Evolutionary conservation across 2,797 vertebrate species (phyloP), one percentile per base, ranked within the genome.

Genomic region (Limnodromus scolopaceus): DNA sequence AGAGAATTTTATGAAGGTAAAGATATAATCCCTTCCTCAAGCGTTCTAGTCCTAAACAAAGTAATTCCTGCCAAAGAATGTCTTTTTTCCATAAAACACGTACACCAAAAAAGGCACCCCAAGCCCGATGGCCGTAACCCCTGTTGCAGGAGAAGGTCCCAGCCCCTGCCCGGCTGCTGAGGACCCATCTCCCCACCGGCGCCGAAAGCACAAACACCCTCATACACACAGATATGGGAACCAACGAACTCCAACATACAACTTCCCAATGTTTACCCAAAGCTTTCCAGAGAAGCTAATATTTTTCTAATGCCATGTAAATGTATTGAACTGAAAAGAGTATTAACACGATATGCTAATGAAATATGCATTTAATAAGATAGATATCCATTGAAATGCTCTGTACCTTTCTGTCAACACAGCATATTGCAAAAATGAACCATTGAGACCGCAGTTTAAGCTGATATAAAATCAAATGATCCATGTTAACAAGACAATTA

Each of bases 401-500:
- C 79, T 41, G 43, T 53, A 89, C 69, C 70, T 90, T 92, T 63
- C 86, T 82, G 65, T 86, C 90, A 91, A 66, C 51, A 70, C 32
- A 49, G 75, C 75, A 57, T 61, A 77, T 61, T 70, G 75, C 43
- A 81, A 84, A 78, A 89, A 49, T 45, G 70, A 86, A 51, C 72
- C 78, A 68, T n/a, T 1, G 12, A 85, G 76, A 43, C 43, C 0
- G 3, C 83, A 75, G 58, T 85, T 85, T 87, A 68, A 66, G 88
- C 72, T 84, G 84, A 90, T 78, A 77, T 74, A 87, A 79, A 92
- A 87, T 76, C 58, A 78, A 95, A 80, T 83, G 90, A 88, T 92
- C 90, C 92, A 11, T 84, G 91, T 89, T 94, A 96, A 95, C 88
- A 93, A 92, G 90, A 86, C 79, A 79, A 93, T 95, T 94, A 91